Conservation (phyloP, 2,888 invertebrate genomes). For the Xanthia icteritia region DNA sequence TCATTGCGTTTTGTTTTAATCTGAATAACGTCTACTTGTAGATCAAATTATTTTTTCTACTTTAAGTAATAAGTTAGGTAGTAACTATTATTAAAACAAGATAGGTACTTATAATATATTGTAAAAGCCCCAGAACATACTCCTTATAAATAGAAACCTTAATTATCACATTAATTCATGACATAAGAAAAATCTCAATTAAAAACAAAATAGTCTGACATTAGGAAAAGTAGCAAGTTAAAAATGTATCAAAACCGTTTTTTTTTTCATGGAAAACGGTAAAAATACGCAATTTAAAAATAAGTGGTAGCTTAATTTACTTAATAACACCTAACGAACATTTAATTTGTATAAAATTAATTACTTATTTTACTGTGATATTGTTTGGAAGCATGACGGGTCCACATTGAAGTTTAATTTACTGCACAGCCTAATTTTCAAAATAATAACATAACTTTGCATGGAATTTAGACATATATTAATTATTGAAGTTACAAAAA, state of each 20-base stretch:
- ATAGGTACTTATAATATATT: neutral
- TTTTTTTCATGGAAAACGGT: slow-evolving; percentile 5
- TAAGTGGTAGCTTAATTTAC: slow-evolving; percentile 7
- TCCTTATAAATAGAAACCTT: no score
- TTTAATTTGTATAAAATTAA: slow-evolving; percentile 22
- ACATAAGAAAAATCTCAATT: neutral
- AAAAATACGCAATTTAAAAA: slow-evolving; percentile 4
- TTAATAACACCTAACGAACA: slow-evolving; percentile 4
- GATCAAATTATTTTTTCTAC: neutral
- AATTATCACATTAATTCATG: no score
- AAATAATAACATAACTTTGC: neutral
- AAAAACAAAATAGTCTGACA: neutral
- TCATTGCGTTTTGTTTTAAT: neutral
- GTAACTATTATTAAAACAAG: neutral
- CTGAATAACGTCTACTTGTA: neutral
- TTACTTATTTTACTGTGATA: slow-evolving; percentile 11
- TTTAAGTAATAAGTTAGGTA: neutral
- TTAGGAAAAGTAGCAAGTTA: neutral
- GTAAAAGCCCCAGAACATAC: neutral
- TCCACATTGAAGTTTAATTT: neutral
- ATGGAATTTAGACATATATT: neutral
- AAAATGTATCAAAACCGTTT: slow-evolving; percentile 11
- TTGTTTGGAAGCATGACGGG: neutral
- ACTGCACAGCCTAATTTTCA: neutral
- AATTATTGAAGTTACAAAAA: neutral